Conservation (phyloP, 2,113 vertebrate species). For the Clarias magur region DNA sequence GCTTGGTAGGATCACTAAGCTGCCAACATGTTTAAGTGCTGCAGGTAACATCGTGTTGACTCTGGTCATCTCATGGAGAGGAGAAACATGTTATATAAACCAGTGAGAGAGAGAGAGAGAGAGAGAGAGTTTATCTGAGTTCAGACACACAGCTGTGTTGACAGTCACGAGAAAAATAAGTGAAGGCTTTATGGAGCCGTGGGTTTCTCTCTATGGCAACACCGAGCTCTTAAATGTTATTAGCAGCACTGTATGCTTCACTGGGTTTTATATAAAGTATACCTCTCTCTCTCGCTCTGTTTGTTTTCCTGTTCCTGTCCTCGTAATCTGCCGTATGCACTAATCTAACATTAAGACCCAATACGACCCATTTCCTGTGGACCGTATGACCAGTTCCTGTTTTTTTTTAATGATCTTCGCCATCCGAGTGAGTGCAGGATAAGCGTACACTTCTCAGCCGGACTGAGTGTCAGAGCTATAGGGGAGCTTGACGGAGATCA, state of each 20-base stretch:
- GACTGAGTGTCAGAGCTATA: too few species aligned
- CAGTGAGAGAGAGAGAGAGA: neutral
- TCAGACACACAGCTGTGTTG: slow-evolving; percentile 15
- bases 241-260: neutral
- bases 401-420: too few species aligned
- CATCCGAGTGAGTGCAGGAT: too few species aligned
- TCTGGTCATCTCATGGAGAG: neutral
- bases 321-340: neutral
- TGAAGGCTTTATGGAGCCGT: neutral
- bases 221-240: neutral
- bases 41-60: neutral
- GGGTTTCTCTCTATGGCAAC: neutral
- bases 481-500: neutral
- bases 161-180: neutral
- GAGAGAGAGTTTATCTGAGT: neutral
- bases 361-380: neutral
- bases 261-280: neutral
- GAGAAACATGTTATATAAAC: neutral
- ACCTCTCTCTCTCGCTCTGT: neutral
- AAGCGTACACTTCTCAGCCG: too few species aligned
- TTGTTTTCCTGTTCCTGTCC: neutral
- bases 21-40: neutral
- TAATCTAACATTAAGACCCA: neutral
- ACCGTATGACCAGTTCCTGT: too few species aligned
- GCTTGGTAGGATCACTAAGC: neutral